Percentiles rank a stretch among this genome's conserved stretches.
Evolutionary conservation across 2,797 vertebrate species (phyloP).

Genomic region (Myotis planiceps): DNA sequence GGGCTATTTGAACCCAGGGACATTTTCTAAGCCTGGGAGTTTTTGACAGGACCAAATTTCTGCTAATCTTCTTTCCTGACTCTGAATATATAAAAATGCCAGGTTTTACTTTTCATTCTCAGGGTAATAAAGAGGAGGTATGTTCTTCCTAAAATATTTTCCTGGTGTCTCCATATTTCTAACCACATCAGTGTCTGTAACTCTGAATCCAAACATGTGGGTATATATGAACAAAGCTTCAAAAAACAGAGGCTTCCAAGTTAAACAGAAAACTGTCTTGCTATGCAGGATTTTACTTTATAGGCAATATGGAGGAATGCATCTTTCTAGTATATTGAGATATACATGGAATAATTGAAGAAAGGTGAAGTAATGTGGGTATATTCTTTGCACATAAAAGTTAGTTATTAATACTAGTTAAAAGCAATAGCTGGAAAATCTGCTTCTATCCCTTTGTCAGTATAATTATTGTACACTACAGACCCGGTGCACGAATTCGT

Average conservation of each 20-base stretch:
- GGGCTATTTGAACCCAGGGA: not conserved
- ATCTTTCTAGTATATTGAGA: not conserved
- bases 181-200: not conserved
- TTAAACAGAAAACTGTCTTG: not conserved
- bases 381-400: not conserved
- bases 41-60: not conserved
- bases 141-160: not conserved
- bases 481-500: accelerated
- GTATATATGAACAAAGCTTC: not conserved
- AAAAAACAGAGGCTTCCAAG: not conserved
- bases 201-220: not conserved
- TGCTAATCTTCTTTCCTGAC: not conserved
- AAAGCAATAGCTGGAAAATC: not conserved
- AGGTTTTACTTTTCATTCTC: not conserved
- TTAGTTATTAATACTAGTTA: not conserved
- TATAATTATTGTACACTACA: not conserved
- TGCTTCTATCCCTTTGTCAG: not conserved
- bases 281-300: not conserved
- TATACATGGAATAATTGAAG: not conserved
- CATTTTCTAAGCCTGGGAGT: not conserved
- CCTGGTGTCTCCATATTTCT: not conserved
- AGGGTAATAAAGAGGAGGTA: not conserved
- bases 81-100: not conserved
- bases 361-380: not conserved
- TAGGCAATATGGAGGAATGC: not conserved